phyloP scores from a whole-genome alignment of 2,113 vertebrate species.

The Bungarus multicinctus region DNA sequence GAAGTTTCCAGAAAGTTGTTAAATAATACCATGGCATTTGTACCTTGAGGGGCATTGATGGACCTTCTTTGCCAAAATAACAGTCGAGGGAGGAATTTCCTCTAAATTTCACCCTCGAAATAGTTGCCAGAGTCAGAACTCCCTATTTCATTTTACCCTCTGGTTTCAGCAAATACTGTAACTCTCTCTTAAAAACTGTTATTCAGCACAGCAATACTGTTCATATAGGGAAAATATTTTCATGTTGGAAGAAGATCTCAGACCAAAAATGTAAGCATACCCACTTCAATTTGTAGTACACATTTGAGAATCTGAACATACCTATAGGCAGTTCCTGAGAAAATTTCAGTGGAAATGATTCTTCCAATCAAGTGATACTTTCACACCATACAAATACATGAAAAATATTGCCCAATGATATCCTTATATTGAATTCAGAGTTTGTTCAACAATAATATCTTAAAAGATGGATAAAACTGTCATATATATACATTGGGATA shows the following conservation, averaged over 20 bases:
- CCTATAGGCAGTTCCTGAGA: not conserved
- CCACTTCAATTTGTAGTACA: not conserved
- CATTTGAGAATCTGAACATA: not conserved
- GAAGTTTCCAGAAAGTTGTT: not conserved
- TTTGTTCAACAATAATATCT: not conserved
- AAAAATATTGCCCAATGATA: not conserved
- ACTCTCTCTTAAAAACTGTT: not conserved
- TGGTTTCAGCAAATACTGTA: not conserved
- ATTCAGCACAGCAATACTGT: not conserved
- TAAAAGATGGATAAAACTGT: not conserved
- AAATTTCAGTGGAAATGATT: not conserved
- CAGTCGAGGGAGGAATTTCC: not conserved
- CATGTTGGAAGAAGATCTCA: not conserved
- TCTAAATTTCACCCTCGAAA: not conserved
- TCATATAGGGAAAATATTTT: not conserved
- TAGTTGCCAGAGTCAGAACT: not conserved
- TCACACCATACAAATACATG: not conserved
- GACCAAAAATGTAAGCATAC: not conserved
- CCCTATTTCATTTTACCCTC: not conserved
- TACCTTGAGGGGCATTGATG: not conserved
- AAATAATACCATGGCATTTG: not conserved
- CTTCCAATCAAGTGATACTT: not conserved
- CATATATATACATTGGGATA: not conserved
- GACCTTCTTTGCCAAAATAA: not conserved
- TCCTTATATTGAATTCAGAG: not conserved